Conservation (phyloP, 2,797 vertebrate genomes). For the Thripadectes ignobilis region DNA sequence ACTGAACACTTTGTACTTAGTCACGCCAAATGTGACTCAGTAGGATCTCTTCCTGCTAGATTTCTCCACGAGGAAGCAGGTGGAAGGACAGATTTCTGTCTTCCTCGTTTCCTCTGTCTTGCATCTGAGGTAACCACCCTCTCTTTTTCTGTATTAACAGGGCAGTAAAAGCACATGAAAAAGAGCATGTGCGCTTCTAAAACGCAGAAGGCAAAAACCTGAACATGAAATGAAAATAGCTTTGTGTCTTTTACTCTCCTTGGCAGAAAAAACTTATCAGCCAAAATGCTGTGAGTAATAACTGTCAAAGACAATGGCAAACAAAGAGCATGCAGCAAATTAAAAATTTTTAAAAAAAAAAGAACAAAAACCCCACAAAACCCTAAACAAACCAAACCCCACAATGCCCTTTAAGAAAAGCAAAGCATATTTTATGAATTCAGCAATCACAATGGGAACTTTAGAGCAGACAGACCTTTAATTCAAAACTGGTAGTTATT, state of each 20-base stretch:
- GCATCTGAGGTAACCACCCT: background rate
- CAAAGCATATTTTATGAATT: background rate
- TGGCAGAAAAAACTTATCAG: background rate
- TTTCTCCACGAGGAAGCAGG: conserved; percentile 13
- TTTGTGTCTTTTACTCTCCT: background rate
- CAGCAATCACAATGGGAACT: background rate
- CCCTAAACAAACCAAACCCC: background rate
- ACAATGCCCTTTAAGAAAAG: background rate
- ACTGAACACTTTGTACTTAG: conserved; percentile 12
- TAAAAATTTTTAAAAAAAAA: background rate
- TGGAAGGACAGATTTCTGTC: conserved; percentile 47
- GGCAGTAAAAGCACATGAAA: conserved; percentile 16
- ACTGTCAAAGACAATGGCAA: conserved; percentile 29
- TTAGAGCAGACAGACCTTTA: background rate
- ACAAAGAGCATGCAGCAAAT: conserved; percentile 3
- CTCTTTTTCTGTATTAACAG: background rate
- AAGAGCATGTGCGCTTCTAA: background rate
- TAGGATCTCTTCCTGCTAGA: background rate
- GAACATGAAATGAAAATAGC: conserved; percentile 23
- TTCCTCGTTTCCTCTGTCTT: conserved; percentile 33
- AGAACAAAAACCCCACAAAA: background rate
- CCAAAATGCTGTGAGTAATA: conserved; percentile 69
- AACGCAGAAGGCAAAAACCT: background rate
- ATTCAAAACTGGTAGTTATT: background rate
- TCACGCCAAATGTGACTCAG: background rate